phyloP scores from a whole-genome alignment of 1,140 invertebrate species.

The Acromyrmex heyeri region DNA sequence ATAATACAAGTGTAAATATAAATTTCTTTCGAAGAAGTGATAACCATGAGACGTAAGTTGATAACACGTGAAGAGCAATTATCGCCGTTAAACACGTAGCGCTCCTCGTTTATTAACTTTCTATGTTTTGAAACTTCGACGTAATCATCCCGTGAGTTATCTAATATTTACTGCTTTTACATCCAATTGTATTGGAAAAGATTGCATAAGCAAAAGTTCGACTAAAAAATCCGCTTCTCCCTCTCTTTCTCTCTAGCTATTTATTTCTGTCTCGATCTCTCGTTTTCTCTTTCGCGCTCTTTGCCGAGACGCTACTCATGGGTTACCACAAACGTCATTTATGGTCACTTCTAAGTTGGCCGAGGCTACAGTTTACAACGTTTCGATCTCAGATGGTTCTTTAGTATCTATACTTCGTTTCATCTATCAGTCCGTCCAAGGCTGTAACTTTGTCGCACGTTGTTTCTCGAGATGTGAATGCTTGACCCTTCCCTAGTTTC shows the following conservation, averaged over 20 bases:
- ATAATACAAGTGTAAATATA: neutral
- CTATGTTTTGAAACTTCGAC: conserved; percentile 34
- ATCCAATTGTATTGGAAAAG: conserved; percentile 63
- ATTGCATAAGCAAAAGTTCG: conserved; percentile 73
- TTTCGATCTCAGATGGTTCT: conserved; percentile 84
- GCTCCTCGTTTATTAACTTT: conserved; percentile 33
- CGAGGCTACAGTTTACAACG: conserved; percentile 85
- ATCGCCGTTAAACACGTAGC: neutral
- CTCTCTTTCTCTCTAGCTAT: neutral
- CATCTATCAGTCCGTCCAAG: conserved; percentile 81
- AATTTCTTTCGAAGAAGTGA: neutral
- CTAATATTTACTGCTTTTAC: conserved; percentile 47
- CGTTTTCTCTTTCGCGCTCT: conserved; percentile 47
- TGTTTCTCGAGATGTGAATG: conserved; percentile 54
- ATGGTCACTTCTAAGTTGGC: conserved; percentile 84
- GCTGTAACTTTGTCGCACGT: conserved; percentile 77
- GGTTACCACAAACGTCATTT: conserved; percentile 78
- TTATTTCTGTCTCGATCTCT: neutral
- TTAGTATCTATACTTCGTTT: conserved; percentile 80
- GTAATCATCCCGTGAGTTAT: neutral
- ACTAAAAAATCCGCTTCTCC: conserved; percentile 54
- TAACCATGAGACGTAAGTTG: neutral
- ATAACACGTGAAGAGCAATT: conserved; percentile 14
- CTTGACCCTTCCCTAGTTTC: conserved; percentile 44
- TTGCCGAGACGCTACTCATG: conserved; percentile 48